Base-by-base conservation (phyloP, 2,888 invertebrate genomes). In the Orchestes rusci region DNA sequence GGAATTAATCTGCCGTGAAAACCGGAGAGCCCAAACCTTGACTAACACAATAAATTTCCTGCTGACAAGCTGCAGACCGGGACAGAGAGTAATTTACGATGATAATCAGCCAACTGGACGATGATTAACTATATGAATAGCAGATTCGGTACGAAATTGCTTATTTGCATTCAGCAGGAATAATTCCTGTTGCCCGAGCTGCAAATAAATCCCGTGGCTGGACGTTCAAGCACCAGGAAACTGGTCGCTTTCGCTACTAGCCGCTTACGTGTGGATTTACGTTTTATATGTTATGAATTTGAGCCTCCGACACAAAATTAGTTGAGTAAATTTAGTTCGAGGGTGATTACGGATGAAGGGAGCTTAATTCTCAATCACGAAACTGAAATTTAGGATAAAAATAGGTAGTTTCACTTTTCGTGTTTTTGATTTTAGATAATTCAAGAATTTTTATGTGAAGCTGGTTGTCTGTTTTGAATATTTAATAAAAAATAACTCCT, bases 81-180 rank as follows among this genome's bases (percentile, higher is more conserved):
- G 54, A 44, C 51, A 57, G 56, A 56, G 56, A 55, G 61, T 64
- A 66, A 67, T 67, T 66, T 66, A 65, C 66, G 64, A 65, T 63
- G 65, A 65, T 67, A 68, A 67, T 66, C 65, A 66, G 66, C 63
- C 60, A 65, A 67, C 67, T 64, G 68, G 67, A 66, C 67, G 64
- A 66, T 67, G 68, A 67, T 68, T 66, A 67, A 68, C 67, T 66
- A 65, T 65, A 67, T 68, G 68, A 67, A 68, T 68, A 67, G 59
- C 64, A 65, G 64, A 68, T 67, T 65, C 59, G 64, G 58, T 62
- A 60, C 58, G 66, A 68, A 68, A 68, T 68, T 67, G 67, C 66
- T 64, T 65, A 59, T 60, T 59, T 60, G 60, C 60, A 60, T 58
- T 52, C 54, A 53, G 51, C 51, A 45, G 43, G 43, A 53, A 50